These are phyloP conservation scores for Rallus limicola DNA, from an alignment of 2,113 vertebrate species.

Conservation along the genomic window DNA sequence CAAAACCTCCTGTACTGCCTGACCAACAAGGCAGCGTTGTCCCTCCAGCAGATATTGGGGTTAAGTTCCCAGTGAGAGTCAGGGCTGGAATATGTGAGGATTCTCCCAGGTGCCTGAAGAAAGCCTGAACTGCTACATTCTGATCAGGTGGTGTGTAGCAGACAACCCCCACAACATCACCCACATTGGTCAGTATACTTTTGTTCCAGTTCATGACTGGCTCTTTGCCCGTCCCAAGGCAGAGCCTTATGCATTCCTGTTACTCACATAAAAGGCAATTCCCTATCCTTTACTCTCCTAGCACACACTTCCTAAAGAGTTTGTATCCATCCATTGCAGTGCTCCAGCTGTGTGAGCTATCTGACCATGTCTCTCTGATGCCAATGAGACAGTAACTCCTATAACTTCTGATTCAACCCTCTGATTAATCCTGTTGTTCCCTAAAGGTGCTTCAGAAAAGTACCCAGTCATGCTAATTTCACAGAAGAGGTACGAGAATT, in stretches of 20 bases:
- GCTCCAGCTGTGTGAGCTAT: background rate
- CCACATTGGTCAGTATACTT: background rate
- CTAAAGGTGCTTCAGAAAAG: background rate
- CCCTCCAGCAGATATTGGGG: background rate
- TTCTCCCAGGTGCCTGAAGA: background rate
- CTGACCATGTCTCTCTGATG: background rate
- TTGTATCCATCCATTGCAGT: background rate
- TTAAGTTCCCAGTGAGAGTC: background rate
- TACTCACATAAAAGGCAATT: background rate
- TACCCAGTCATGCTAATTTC: background rate
- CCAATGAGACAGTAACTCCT: background rate
- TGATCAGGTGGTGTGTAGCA: background rate
- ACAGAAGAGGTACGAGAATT: background rate
- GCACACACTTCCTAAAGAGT: rapidly evolving
- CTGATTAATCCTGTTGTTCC: background rate
- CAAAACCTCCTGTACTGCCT: background rate
- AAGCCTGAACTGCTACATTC: background rate
- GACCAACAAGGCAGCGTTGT: background rate
- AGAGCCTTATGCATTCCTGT: background rate
- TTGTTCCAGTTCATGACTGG: background rate
- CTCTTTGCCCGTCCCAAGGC: background rate
- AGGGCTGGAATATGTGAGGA: background rate
- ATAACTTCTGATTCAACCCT: background rate
- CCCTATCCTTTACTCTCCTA: background rate
- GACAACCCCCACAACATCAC: background rate